Evolutionary conservation across 37 sponge, comb jelly and placozoan species (phyloP).

Genomic region (Halichondria panicea): DNA sequence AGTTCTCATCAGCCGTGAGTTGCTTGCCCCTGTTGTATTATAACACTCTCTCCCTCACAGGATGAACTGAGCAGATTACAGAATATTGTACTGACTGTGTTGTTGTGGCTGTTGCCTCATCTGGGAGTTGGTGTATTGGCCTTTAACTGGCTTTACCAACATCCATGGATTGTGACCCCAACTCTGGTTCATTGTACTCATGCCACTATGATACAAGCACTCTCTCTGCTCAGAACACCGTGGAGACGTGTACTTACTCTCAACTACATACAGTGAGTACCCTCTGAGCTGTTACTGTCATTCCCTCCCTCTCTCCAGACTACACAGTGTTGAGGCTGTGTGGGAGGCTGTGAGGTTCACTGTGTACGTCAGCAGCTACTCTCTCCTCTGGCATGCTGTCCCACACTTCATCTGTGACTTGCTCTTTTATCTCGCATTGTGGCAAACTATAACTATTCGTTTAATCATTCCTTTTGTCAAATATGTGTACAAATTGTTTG

Average conservation of each 20-base stretch:
- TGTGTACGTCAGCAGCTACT: not conserved
- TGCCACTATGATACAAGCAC: not conserved
- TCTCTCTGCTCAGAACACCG: not conserved
- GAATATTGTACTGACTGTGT: not conserved
- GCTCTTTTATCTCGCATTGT: conserved; percentile 25
- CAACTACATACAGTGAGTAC: no score
- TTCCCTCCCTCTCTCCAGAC: not conserved
- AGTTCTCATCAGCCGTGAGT: not conserved
- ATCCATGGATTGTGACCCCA: conserved; percentile 26
- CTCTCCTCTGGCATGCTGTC: conserved; percentile 17
- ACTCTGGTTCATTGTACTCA: conserved; percentile 24
- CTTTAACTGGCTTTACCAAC: not conserved
- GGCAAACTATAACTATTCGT: conserved; percentile 4
- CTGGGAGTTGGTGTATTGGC: conserved; percentile 30
- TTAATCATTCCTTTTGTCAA: not conserved
- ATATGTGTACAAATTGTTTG: no score
- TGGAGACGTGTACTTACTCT: no score
- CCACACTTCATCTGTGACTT: conserved; percentile 50
- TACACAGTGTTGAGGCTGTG: not conserved
- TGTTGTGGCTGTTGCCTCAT: conserved; percentile 38
- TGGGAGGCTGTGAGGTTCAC: not conserved
- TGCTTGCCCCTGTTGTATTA: no score
- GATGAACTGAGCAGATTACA: not conserved
- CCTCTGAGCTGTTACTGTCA: not conserved
- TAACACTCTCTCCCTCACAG: no score